Percentiles rank a stretch among this genome's conserved stretches.
Conservation (phyloP, 1,140 invertebrate genomes). For the Trichogramma pretiosum region DNA sequence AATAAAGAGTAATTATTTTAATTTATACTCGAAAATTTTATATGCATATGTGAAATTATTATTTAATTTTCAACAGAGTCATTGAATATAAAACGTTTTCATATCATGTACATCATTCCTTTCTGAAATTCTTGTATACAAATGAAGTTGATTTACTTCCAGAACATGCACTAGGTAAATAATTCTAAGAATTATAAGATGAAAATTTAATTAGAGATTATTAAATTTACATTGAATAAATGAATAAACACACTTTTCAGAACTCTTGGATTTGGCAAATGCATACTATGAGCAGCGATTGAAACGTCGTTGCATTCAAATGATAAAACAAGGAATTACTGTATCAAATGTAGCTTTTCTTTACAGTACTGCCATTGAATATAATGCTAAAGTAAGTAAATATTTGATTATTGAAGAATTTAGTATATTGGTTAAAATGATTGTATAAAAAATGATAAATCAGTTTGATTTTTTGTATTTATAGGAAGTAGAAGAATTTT, state of each 20-base stretch:
- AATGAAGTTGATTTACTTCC: conserved; percentile 55
- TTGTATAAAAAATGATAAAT: too few species aligned
- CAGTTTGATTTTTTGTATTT: conserved; percentile 17
- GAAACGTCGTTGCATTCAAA: conserved; percentile 51
- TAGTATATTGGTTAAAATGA: too few species aligned
- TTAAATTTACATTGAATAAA: too few species aligned
- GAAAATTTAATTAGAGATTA: too few species aligned
- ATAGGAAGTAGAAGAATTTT: conserved; percentile 54
- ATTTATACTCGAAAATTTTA: too few species aligned
- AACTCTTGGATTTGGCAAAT: conserved; percentile 58
- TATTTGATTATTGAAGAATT: too few species aligned
- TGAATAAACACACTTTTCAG: too few species aligned
- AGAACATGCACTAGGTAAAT: conserved; percentile 57
- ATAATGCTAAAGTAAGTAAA: conserved; percentile 53
- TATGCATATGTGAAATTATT: conserved; percentile 4
- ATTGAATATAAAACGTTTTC: too few species aligned
- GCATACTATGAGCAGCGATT: conserved; percentile 57
- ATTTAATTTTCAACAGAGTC: too few species aligned
- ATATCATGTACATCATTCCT: conserved; percentile 56
- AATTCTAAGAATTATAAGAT: too few species aligned
- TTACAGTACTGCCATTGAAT: conserved; percentile 58
- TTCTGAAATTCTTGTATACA: conserved; percentile 60
- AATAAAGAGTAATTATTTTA: conserved; percentile 56
- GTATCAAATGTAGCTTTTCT: conserved; percentile 57
- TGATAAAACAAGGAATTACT: conserved; percentile 57